phyloP scores from a whole-genome alignment of 2,113 vertebrate species.

The Vanacampus margaritifer region DNA sequence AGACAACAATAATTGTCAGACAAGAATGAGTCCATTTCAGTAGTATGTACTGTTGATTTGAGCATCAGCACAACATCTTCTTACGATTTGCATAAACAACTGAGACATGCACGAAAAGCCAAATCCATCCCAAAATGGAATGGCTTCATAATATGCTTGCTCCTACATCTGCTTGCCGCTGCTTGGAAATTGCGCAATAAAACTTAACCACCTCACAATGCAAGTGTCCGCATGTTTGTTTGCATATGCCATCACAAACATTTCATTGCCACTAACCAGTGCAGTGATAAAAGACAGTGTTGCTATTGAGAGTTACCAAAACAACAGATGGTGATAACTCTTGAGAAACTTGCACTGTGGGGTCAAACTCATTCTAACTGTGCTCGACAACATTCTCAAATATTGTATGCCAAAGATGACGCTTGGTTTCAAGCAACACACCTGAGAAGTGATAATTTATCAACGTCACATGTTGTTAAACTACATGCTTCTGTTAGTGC shows the following conservation, averaged over 20 bases:
- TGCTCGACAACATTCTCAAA: background rate
- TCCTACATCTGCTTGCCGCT: background rate
- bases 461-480: background rate
- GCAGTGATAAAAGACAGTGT: background rate
- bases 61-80: no score
- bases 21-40: slow-evolving; percentile 74
- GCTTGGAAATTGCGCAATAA: background rate
- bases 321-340: background rate
- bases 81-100: no score
- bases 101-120: no score
- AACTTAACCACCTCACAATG: background rate
- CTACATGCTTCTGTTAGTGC: background rate
- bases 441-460: background rate
- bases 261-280: background rate
- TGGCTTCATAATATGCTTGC: background rate
- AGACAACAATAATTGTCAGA: slow-evolving; percentile 59
- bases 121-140: background rate
- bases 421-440: background rate
- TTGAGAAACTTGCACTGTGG: background rate
- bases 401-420: background rate
- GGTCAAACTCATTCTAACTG: background rate
- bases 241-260: background rate
- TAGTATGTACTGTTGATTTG: no score
- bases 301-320: background rate
- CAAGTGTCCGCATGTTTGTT: background rate